Conservation (phyloP, 2,113 vertebrate species). For the Sarotherodon lohbergeri region DNA sequence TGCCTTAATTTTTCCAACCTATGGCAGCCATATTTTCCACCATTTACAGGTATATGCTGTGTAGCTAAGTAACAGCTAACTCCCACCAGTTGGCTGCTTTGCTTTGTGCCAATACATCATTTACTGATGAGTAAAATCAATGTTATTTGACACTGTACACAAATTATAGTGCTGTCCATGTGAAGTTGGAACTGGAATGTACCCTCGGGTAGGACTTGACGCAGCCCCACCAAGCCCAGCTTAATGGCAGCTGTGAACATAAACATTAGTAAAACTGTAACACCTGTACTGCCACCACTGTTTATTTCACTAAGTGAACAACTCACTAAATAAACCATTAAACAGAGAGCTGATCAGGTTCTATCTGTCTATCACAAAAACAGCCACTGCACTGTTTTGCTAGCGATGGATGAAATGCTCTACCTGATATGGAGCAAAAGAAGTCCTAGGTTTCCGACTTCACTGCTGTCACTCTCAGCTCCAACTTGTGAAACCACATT, state of each 20-base stretch:
- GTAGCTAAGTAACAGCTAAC: not conserved
- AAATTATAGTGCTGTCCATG: not conserved
- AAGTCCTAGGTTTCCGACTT: not conserved
- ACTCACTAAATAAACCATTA: not conserved
- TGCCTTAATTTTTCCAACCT: not conserved
- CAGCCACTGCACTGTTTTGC: not conserved
- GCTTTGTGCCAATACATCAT: not conserved
- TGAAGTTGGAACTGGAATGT: not conserved
- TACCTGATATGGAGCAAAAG: not conserved
- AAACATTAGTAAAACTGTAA: not conserved
- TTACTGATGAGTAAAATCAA: not conserved
- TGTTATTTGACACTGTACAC: not conserved
- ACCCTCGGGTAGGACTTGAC: not conserved
- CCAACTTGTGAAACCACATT: not conserved
- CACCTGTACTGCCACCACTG: not conserved
- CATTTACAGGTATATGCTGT: not conserved
- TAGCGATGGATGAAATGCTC: not conserved
- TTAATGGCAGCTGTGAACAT: not conserved
- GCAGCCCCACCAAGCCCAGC: not conserved
- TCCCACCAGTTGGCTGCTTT: not conserved
- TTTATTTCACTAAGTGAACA: not conserved
- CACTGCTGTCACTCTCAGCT: not conserved
- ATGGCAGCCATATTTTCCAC: not conserved
- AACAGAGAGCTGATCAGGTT: not conserved
- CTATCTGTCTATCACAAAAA: not conserved